Evolutionary conservation across 2,113 vertebrate species (phyloP).

Genomic region (Entomyzon cyanotis): DNA sequence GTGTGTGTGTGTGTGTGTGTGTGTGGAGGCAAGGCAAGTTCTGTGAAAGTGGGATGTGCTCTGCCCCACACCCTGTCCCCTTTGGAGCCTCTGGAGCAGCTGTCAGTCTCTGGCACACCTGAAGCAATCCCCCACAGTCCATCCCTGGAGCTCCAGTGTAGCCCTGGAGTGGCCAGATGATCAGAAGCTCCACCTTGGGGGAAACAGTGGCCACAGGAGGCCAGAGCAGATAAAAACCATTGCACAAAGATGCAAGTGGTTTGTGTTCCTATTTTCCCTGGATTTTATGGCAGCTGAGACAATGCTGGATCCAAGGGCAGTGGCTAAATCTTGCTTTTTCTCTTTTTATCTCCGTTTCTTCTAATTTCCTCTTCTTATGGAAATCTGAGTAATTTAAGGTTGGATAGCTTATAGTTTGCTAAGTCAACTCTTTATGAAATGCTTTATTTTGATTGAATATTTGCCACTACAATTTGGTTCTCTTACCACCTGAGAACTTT

Average conservation of each 20-base stretch:
- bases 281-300: not conserved
- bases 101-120: not conserved
- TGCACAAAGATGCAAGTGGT: not conserved
- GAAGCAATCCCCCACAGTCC: not conserved
- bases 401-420: not conserved
- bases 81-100: not conserved
- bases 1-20: too few relatives aligned
- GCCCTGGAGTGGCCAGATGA: not conserved
- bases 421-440: not conserved
- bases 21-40: not conserved
- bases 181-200: not conserved
- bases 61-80: not conserved
- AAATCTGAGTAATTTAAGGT: not conserved
- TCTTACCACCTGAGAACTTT: not conserved
- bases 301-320: accelerated
- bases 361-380: not conserved
- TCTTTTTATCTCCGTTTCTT: not conserved
- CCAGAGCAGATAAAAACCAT: not conserved
- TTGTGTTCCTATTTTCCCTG: not conserved
- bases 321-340: not conserved
- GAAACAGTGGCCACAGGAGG: accelerated
- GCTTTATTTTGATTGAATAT: not conserved
- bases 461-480: not conserved
- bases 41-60: not conserved
- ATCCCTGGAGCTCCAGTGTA: not conserved